Evolutionary conservation across 23 tunicate species (phyloP), one percentile per base, ranked within the genome.

Genomic region (Diplosoma virens): DNA sequence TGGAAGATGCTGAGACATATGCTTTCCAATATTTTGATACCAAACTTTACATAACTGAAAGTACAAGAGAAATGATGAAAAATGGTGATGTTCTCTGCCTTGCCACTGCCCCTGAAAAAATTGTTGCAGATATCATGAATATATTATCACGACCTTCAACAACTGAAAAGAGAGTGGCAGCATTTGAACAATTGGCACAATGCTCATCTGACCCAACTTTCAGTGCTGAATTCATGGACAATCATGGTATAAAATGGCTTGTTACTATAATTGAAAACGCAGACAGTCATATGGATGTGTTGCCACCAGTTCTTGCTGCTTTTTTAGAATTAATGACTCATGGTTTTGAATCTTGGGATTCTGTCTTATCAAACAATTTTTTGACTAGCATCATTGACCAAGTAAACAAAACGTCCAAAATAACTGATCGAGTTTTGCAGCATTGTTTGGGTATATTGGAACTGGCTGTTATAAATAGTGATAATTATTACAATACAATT

Each of bases 141-240:
- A 70, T 55, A n/a, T 55, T 70, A 1, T 33, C 17, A 25, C 67
- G 61, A 21, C 78, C 84, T 7, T 48, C 53, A 1, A 55, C 81
- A 1, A 52, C 59, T 7, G 96, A 82, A 59, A 84, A 78, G 17
- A 89, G 77, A 47, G 67, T 71, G n/a, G 30, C 35, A 9, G 97
- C 97, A 4, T 47, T 86, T 18, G 50, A 74, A 56, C 66, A 84
- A 25, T 75, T 92, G 4, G 78, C 85, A 14, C 59, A 80, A 54
- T 14, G 25, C 32, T 92, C 97, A 22, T n/a, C 83, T 32, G 97
- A 92, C 58, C 97, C 97, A 0, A 92, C 97, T 4, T 92, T 92
- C 71, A 71, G 92, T 4, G 70, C 81, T 1, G 79, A 71, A 9
- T 92, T 85, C 74, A 79, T 92, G 21, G 25, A 36, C 32, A 85